phyloP scores from a whole-genome alignment of 1,140 invertebrate species.

The Teleogryllus occipitalis region DNA sequence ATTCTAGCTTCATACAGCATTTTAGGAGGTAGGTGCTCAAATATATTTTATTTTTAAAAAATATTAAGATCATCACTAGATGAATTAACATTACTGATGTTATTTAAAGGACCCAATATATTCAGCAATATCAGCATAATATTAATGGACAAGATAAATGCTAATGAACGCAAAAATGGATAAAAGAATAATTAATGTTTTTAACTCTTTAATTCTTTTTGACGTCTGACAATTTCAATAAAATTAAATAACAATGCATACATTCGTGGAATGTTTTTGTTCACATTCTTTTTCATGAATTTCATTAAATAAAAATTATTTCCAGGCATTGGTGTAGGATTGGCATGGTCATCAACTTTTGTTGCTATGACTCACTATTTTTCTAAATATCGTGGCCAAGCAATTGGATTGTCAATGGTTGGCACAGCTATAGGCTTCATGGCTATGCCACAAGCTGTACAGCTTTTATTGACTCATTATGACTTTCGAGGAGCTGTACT shows the following conservation, averaged over 20 bases:
- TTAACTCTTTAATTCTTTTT: too few species aligned
- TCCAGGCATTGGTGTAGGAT: conserved; percentile 58
- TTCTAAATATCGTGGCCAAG: conserved; percentile 60
- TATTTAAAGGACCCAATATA: too few species aligned
- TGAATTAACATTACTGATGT: too few species aligned
- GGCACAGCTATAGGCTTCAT: conserved; percentile 66
- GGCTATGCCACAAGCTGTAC: conserved; percentile 62
- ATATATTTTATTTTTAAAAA: neutral
- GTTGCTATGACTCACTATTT: conserved; percentile 68
- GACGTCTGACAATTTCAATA: too few species aligned
- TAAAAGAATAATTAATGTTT: too few species aligned
- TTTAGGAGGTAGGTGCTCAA: conserved; percentile 51
- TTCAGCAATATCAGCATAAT: too few species aligned
- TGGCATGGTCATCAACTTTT: conserved; percentile 59
- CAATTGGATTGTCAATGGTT: conserved; percentile 64
- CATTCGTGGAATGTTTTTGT: too few species aligned
- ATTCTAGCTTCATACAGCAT: conserved; percentile 66
- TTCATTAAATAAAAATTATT: conserved; percentile 21
- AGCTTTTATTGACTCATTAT: conserved; percentile 47
- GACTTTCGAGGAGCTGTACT: conserved; percentile 56
- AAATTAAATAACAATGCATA: too few species aligned
- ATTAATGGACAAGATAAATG: too few species aligned
- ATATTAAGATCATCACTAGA: too few species aligned
- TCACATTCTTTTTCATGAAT: neutral
- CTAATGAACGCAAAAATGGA: too few species aligned